Conservation (phyloP, 2,797 vertebrate species). For the Halcyon smyrnensis region DNA sequence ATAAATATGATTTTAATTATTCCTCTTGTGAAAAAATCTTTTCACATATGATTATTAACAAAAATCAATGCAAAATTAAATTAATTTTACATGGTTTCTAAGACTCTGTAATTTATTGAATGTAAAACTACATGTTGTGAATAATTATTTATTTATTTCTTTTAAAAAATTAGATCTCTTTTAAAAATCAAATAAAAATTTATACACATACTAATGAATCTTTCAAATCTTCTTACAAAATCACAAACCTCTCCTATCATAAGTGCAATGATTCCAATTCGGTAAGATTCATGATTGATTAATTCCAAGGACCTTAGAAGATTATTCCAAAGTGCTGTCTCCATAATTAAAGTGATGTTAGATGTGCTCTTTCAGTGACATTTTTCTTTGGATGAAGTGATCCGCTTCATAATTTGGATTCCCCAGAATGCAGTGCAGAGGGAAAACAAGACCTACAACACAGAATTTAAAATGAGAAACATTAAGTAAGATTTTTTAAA, state of each 20-base stretch:
- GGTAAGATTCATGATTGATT: not conserved
- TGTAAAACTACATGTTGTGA: not conserved
- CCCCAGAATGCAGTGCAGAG: slow-evolving; percentile 88
- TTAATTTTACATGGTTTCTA: not conserved
- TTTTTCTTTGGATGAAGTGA: slow-evolving; percentile 75
- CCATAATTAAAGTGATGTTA: not conserved
- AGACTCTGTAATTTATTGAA: not conserved
- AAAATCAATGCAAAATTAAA: not conserved
- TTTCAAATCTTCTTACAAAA: not conserved
- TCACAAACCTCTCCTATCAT: not conserved
- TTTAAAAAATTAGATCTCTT: not conserved
- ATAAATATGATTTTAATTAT: slow-evolving; percentile 29
- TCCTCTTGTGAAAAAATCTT: not conserved
- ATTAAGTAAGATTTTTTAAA: not conserved
- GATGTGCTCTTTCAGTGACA: slow-evolving; percentile 62
- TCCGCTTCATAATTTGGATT: slow-evolving; percentile 78
- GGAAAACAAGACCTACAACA: slow-evolving; percentile 86
- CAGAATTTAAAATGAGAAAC: slow-evolving; percentile 52
- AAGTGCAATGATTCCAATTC: not conserved
- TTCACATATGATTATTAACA: not conserved
- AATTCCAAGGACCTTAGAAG: not conserved
- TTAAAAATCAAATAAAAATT: not conserved
- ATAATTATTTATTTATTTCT: not conserved
- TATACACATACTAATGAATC: not conserved
- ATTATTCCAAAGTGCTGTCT: not conserved